Evolutionary conservation across 2,113 vertebrate genomes (phyloP).

Genomic region (Nanorana parkeri): DNA sequence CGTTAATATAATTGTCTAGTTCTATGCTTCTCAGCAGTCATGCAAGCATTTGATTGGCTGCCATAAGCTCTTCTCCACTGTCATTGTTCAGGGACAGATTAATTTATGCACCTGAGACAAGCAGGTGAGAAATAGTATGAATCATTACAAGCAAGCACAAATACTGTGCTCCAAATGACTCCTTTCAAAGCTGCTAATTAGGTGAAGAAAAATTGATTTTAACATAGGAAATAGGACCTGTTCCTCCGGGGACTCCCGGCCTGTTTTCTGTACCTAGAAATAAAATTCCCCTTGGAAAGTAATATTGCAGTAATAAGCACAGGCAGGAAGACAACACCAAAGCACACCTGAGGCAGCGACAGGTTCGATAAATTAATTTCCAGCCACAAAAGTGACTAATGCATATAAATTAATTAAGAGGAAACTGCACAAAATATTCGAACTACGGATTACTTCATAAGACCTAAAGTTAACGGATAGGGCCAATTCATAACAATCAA

Average conservation of each 20-base stretch:
- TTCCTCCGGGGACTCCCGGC: slow-evolving; percentile 15
- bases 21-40: too few species aligned
- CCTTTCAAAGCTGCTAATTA: slow-evolving; percentile 18
- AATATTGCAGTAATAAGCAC: slow-evolving; percentile 40
- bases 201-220: slow-evolving; percentile 38
- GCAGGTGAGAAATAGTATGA: background rate
- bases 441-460: background rate
- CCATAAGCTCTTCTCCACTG: too few species aligned
- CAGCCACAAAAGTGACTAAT: background rate
- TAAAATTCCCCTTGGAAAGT: slow-evolving; percentile 27
- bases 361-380: background rate
- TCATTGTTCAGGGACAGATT: too few species aligned
- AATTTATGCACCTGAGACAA: background rate
- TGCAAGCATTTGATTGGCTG: too few species aligned
- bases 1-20: too few species aligned
- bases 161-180: background rate
- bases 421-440: background rate
- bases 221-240: background rate
- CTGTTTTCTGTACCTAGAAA: slow-evolving; percentile 21
- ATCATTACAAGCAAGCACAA: slow-evolving; percentile 11
- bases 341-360: slow-evolving; percentile 30
- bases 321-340: slow-evolving; percentile 15
- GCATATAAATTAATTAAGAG: slow-evolving; percentile 1
- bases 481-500: too few species aligned
- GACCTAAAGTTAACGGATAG: too few species aligned